Evolutionary conservation across 1,140 invertebrate species (phyloP), one percentile per base, ranked within the genome.

Genomic region (Listronotus oregonensis): DNA sequence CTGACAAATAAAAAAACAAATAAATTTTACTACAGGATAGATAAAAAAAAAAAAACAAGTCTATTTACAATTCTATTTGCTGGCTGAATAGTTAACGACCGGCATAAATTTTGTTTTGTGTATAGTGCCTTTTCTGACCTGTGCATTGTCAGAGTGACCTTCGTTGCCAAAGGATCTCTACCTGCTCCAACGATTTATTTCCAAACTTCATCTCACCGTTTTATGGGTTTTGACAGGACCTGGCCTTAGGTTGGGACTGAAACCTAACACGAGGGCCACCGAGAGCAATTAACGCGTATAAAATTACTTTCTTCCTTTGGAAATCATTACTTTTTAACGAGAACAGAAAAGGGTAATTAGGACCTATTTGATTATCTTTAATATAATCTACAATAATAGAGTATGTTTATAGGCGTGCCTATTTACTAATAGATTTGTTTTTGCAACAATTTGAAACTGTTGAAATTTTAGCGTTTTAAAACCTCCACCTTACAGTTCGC

Each of bases 121-220:
- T n/a, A 11, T 12, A n/a, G 27, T 49, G 56, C 56, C 56, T 57
- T 57, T 57, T 57, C 55, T 59, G 56, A 59, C 56, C 56, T 59
- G 56, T 59, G 43, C 56, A 59, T 59, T 59, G 56, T 59, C 47
- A 17, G 37, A 12, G 43, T 43, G 31, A 43, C 56, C 46, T 49
- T 21, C 42, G 15, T 44, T 31, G 43, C 7, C 21, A 12, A 57
- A 57, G 42, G 31, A 18, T n/a, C 21, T 55, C 39, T 59, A 59
- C 56, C 56, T 59, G 56, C 56, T 31, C 44, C 44, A 21, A 57
- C 55, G 40, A 57, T 57, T 57, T 57, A 57, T 57, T 31, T 49
- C 56, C 56, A 46, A 59, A 59, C 44, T 47, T 59, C 43, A 47
- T 34, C 21, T 43, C 31, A n/a, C 10, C 17, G 21, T 21, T 56